Percentiles rank a stretch among this genome's conserved stretches.
Evolutionary conservation across 2,113 vertebrate genomes (phyloP).

Genomic region (Manacus vitellinus): DNA sequence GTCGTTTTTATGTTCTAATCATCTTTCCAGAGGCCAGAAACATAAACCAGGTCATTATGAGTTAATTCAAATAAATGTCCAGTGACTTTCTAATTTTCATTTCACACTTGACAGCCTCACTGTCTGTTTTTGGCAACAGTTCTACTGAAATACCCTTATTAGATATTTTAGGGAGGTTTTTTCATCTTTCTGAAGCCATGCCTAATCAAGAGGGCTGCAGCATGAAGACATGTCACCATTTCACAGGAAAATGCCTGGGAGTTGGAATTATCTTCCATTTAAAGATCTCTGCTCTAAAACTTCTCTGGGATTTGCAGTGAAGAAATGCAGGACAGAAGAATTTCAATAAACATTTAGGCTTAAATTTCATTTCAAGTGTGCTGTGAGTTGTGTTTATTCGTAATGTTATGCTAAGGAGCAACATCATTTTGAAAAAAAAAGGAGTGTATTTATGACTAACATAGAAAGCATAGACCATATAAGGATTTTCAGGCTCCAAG

Average conservation of each 20-base stretch:
- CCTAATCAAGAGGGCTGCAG: neutral
- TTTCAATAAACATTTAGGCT: neutral
- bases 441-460: neutral
- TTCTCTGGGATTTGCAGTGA: neutral
- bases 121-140: neutral
- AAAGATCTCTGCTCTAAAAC: neutral
- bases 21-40: slow-evolving; percentile 9
- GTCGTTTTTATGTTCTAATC: slow-evolving; percentile 11
- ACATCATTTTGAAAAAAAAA: neutral
- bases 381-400: neutral
- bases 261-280: neutral
- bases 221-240: neutral
- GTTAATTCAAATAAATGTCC: slow-evolving; percentile 19
- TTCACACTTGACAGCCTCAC: slow-evolving; percentile 22
- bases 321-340: neutral
- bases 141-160: neutral
- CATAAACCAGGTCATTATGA: slow-evolving; percentile 36
- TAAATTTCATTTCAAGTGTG: neutral
- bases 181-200: neutral
- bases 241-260: neutral
- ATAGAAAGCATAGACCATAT: neutral
- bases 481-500: neutral
- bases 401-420: neutral
- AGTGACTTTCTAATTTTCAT: slow-evolving; percentile 8
- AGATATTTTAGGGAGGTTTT: neutral